Evolutionary conservation across 2,888 invertebrate genomes (phyloP).

Genomic region (Ischnura elegans): DNA sequence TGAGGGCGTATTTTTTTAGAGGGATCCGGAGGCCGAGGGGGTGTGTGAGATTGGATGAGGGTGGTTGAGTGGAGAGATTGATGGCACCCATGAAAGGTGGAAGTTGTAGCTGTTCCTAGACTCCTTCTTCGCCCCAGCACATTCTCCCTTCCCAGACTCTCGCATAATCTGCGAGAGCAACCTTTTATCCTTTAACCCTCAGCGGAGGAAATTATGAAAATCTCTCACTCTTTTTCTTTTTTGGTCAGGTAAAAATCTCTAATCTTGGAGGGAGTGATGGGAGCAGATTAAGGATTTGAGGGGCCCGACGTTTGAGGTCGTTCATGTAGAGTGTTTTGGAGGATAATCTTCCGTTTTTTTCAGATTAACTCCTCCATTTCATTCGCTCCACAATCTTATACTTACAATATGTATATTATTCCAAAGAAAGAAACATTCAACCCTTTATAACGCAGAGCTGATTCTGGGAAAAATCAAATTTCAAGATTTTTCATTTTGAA

Average conservation of each 20-base stretch:
- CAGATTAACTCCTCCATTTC: background rate
- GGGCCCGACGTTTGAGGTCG: too few relatives aligned
- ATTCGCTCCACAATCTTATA: background rate
- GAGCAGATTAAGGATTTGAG: background rate
- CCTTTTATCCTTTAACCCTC: background rate
- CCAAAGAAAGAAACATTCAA: too few relatives aligned
- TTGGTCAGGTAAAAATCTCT: background rate
- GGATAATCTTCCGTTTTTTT: background rate
- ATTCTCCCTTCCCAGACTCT: background rate
- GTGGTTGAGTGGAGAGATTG: background rate
- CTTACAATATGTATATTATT: too few relatives aligned
- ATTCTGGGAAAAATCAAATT: too few relatives aligned
- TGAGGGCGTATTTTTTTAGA: too few relatives aligned
- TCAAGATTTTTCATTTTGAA: too few relatives aligned
- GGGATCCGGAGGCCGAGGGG: too few relatives aligned
- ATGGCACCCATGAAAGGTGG: slow-evolving; percentile 28
- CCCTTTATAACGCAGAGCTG: too few relatives aligned
- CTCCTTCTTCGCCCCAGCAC: background rate
- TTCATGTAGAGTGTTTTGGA: too few relatives aligned
- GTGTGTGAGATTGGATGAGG: too few relatives aligned
- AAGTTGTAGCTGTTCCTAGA: background rate
- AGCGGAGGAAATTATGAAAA: background rate
- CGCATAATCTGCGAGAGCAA: background rate
- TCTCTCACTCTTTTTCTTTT: background rate
- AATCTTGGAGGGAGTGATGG: background rate